Evolutionary conservation across 2,797 vertebrate species (phyloP).

Genomic region (Tolypeutes matacus): DNA sequence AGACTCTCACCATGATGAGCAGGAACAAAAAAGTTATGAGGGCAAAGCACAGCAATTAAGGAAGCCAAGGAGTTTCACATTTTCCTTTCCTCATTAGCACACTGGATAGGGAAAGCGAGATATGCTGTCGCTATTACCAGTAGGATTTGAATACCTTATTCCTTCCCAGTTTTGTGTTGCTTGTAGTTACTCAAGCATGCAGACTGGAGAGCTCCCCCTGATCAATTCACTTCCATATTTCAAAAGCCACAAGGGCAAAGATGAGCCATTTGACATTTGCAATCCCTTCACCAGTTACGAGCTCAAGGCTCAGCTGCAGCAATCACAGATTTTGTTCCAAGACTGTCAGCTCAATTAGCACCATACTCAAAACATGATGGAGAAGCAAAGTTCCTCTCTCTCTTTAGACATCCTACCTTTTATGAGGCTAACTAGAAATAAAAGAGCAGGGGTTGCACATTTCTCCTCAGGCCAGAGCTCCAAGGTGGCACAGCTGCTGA

Average conservation of each 20-base stretch:
- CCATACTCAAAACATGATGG: slow-evolving; percentile 50
- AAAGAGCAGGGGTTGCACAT: slow-evolving; percentile 65
- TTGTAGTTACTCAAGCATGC: slow-evolving; percentile 61
- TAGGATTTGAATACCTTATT: slow-evolving; percentile 57
- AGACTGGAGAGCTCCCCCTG: slow-evolving; percentile 29
- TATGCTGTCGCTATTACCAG: neutral
- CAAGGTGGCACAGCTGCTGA: neutral
- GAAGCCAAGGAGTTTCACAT: slow-evolving; percentile 50
- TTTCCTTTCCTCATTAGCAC: slow-evolving; percentile 68
- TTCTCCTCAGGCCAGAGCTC: slow-evolving; percentile 63
- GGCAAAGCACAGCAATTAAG: slow-evolving; percentile 71
- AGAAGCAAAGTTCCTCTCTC: slow-evolving; percentile 60
- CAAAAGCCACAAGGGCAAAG: slow-evolving; percentile 57
- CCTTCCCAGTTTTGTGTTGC: slow-evolving; percentile 33
- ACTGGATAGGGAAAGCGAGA: slow-evolving; percentile 9
- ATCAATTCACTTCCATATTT: slow-evolving; percentile 57
- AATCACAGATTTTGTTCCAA: neutral
- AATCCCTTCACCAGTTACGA: neutral
- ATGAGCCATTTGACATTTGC: slow-evolving; percentile 69
- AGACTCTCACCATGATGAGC: slow-evolving; percentile 62
- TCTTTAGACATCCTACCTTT: slow-evolving; percentile 56
- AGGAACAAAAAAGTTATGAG: slow-evolving; percentile 65
- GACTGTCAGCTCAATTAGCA: slow-evolving; percentile 68
- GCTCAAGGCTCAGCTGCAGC: neutral
- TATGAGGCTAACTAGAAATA: slow-evolving; percentile 60